Percentiles rank a stretch among this genome's conserved stretches.
Evolutionary conservation across 2,797 vertebrate species (phyloP).

Genomic region (Chaetodon trifasciatus): DNA sequence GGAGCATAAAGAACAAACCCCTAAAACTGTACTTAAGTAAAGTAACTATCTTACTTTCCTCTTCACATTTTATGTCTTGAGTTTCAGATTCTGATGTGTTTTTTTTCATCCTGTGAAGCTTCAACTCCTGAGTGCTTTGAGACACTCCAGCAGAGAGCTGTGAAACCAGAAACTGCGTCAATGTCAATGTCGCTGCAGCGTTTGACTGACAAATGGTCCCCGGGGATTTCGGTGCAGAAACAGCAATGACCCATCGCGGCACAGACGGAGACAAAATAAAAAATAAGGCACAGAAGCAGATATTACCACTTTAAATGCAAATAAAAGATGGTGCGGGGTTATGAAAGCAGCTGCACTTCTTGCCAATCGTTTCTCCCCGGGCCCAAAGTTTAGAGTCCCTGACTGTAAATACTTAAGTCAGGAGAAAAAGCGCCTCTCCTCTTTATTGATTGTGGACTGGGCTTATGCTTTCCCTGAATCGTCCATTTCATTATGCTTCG

Average conservation of each 20-base stretch:
- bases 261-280: constrained; percentile 3
- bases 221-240: neutral
- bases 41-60: neutral
- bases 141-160: neutral
- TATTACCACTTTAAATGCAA: constrained; percentile 40
- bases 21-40: neutral
- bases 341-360: constrained; percentile 6
- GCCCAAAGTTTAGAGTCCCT: constrained; percentile 29
- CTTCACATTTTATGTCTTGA: neutral
- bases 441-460: constrained; percentile 62
- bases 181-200: neutral
- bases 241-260: neutral
- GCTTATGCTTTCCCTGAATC: constrained; percentile 51
- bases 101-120: neutral
- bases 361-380: neutral
- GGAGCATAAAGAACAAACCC: neutral
- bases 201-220: constrained; percentile 17
- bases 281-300: neutral
- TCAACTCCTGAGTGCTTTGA: neutral
- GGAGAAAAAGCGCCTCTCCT: constrained; percentile 27
- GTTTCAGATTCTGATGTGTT: neutral
- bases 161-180: neutral
- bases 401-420: constrained; percentile 39
- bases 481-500: constrained; percentile 69
- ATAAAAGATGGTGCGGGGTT: constrained; percentile 21